Evolutionary conservation across 2,888 invertebrate genomes (phyloP).

Genomic region (Drosophila limbata): DNA sequence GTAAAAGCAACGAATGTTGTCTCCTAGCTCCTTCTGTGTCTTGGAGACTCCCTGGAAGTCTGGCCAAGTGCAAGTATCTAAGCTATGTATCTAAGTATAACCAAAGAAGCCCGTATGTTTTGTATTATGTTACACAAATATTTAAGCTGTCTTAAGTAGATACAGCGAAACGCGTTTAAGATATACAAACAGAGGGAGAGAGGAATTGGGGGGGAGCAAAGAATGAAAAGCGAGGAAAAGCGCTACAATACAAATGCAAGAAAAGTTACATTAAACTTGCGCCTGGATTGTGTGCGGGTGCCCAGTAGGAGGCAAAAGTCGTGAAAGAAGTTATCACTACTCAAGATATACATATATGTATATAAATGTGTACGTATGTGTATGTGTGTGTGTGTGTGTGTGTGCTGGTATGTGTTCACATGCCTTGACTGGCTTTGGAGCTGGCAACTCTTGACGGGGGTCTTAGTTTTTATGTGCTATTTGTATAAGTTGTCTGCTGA

Average conservation of each 20-base stretch:
- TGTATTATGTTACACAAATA: conserved; percentile 81
- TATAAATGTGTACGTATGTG: neutral
- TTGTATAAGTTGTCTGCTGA: conserved; percentile 74
- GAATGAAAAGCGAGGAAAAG: conserved; percentile 56
- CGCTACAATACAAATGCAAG: conserved; percentile 52
- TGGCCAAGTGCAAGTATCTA: conserved; percentile 56
- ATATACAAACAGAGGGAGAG: conserved; percentile 69
- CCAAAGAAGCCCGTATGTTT: conserved; percentile 81
- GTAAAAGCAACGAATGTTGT: conserved; percentile 25
- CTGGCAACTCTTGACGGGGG: conserved; percentile 17
- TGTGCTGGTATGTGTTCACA: conserved; percentile 16
- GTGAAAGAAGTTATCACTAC: conserved; percentile 77
- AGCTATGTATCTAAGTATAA: conserved; percentile 77
- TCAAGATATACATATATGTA: conserved; percentile 54
- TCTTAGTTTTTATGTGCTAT: conserved; percentile 65
- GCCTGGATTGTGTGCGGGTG: conserved; percentile 46
- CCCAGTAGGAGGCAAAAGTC: conserved; percentile 75
- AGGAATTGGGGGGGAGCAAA: neutral
- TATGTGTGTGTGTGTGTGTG: neutral
- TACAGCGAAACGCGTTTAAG: conserved; percentile 80
- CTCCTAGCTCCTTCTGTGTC: conserved; percentile 2
- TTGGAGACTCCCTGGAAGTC: conserved; percentile 8
- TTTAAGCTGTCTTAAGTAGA: conserved; percentile 81
- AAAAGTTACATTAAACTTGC: conserved; percentile 72
- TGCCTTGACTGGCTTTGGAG: conserved; percentile 25